A percentile compares a stretch with the other conserved stretches of the same genome.
Evolutionary conservation across 2,888 invertebrate species (phyloP).

Genomic region (Mimas tiliae): DNA sequence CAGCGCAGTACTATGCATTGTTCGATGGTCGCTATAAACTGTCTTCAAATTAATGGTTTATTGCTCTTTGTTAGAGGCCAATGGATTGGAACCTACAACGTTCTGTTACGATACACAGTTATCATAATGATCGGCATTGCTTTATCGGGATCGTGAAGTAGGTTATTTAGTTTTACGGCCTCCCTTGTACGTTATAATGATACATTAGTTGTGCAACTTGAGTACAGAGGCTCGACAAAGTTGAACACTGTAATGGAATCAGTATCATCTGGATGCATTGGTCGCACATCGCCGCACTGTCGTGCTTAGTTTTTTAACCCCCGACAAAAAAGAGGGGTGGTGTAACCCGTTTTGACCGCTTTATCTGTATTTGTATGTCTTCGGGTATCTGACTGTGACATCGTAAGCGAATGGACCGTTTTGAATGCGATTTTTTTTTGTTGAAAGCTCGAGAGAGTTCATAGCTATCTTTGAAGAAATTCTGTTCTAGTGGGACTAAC

Average conservation of each 20-base stretch:
- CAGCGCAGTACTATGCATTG: constrained; percentile 57
- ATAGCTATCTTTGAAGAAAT: too few relatives aligned
- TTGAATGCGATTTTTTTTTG: too few relatives aligned
- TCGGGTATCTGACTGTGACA: too few relatives aligned
- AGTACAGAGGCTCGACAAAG: neutral
- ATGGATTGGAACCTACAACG: constrained; percentile 65
- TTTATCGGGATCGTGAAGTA: constrained; percentile 40
- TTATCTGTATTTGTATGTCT: too few relatives aligned
- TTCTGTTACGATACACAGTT: constrained; percentile 55
- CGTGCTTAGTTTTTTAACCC: too few relatives aligned
- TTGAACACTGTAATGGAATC: neutral
- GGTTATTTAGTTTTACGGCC: constrained; percentile 27
- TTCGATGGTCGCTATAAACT: constrained; percentile 62
- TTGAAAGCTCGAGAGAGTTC: too few relatives aligned
- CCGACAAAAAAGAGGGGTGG: too few relatives aligned
- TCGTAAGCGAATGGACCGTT: too few relatives aligned
- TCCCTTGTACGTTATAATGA: constrained; percentile 11
- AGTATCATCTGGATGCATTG: neutral
- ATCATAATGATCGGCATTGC: constrained; percentile 51
- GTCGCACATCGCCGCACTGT: too few relatives aligned
- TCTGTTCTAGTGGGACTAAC: too few relatives aligned
- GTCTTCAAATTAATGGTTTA: constrained; percentile 70
- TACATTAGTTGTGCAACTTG: constrained; percentile 30
- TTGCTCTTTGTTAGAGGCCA: constrained; percentile 69
- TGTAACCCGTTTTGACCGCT: too few relatives aligned